A percentile compares a stretch with the other conserved stretches of the same genome.
phyloP scores from a whole-genome alignment of 1,140 invertebrate species.

The Heliothis subflexa region DNA sequence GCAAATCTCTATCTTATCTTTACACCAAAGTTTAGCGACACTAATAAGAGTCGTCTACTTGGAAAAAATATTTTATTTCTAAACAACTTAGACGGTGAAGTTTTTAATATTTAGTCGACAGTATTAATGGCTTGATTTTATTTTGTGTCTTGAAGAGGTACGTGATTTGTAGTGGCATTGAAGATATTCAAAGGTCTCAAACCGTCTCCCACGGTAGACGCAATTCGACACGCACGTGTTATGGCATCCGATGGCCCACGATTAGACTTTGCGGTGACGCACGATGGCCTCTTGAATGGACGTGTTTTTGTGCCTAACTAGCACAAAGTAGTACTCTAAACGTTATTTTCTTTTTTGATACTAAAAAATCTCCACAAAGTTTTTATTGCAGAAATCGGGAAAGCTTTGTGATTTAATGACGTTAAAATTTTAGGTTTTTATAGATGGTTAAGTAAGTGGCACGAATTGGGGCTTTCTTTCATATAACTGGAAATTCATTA shows the following conservation, averaged over 20 bases:
- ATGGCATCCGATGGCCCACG: constrained; percentile 74
- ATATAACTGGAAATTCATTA: not conserved
- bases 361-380: constrained; percentile 4
- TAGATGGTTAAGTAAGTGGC: not conserved
- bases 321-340: constrained; percentile 27
- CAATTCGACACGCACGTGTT: constrained; percentile 81
- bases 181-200: constrained; percentile 55
- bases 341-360: not conserved
- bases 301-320: constrained; percentile 79
- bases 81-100: not conserved
- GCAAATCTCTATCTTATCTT: not conserved
- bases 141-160: constrained; percentile 1
- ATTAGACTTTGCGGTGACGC: constrained; percentile 70
- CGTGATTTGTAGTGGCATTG: constrained; percentile 41
- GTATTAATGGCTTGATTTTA: constrained; percentile 1
- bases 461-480: not conserved
- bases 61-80: not conserved
- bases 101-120: not conserved
- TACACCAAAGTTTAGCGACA: not conserved
- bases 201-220: constrained; percentile 78
- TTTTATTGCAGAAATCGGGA: not conserved
- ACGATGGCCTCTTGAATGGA: constrained; percentile 69
- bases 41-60: not conserved
- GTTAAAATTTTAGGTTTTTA: not conserved
- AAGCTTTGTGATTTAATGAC: not conserved